Conservation (phyloP, 2,888 invertebrate species). For the Athrips mouffetella region DNA sequence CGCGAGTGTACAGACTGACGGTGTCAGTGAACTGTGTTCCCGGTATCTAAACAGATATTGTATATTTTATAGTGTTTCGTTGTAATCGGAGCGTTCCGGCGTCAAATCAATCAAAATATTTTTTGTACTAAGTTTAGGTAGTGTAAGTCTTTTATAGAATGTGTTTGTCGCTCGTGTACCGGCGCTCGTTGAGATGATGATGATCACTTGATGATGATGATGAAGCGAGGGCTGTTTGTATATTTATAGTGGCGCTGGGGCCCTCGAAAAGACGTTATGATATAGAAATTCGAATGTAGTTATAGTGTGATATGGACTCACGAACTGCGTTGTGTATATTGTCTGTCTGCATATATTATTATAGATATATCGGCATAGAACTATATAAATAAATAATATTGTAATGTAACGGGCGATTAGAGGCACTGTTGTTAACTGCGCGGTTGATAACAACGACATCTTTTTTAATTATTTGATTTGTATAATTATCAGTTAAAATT, state of each 20-base stretch:
- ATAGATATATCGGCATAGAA: slow-evolving; percentile 58
- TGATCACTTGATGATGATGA: background rate
- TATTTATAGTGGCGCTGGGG: slow-evolving; percentile 34
- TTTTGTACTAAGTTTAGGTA: slow-evolving; percentile 21
- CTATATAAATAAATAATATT: slow-evolving; percentile 35
- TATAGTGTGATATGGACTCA: slow-evolving; percentile 36
- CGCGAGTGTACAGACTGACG: too few species aligned
- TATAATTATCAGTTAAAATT: slow-evolving; percentile 5
- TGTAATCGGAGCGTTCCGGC: slow-evolving; percentile 17
- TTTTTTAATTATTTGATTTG: slow-evolving; percentile 4
- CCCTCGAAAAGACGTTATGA: slow-evolving; percentile 55
- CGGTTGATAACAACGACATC: too few species aligned
- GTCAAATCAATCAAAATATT: slow-evolving; percentile 19
- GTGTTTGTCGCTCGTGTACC: slow-evolving; percentile 10
- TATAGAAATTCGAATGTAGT: slow-evolving; percentile 45
- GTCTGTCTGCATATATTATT: slow-evolving; percentile 46
- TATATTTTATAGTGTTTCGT: slow-evolving; percentile 15
- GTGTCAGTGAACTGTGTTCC: slow-evolving; percentile 1
- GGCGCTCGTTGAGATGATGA: background rate
- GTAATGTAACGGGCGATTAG: slow-evolving; percentile 37
- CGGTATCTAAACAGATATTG: slow-evolving; percentile 8
- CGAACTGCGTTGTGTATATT: slow-evolving; percentile 55
- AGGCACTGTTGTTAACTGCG: slow-evolving; percentile 50
- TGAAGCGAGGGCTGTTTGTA: slow-evolving; percentile 9
- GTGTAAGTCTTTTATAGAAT: slow-evolving; percentile 14